Conservation (phyloP, 2,113 vertebrate genomes). For the Ranitomeya variabilis region DNA sequence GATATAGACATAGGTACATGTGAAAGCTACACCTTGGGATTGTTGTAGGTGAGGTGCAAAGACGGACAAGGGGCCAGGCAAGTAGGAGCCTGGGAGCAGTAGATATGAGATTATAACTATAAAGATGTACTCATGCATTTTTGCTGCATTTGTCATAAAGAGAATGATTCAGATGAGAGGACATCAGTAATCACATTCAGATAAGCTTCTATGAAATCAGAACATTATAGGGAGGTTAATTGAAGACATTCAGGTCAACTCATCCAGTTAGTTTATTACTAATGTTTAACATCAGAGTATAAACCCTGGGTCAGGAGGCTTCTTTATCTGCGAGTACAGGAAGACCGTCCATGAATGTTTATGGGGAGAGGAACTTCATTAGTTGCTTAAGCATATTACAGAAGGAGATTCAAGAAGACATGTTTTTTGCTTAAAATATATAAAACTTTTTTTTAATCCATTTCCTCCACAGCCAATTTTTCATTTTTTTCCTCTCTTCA, state of each 20-base stretch:
- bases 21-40: no score
- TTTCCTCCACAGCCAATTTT: no score
- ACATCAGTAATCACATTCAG: background rate
- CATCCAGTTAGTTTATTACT: background rate
- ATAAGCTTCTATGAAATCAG: conserved; percentile 15
- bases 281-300: background rate
- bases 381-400: background rate
- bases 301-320: background rate
- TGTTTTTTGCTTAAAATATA: background rate
- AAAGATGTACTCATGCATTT: background rate
- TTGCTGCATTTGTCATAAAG: background rate
- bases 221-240: conserved; percentile 36
- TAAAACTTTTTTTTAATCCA: background rate
- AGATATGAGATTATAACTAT: no score
- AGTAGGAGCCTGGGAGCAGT: no score
- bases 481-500: no score
- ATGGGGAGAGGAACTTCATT: background rate
- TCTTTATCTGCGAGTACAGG: background rate
- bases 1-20: no score
- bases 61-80: no score
- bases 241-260: conserved; percentile 17
- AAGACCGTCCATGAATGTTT: background rate
- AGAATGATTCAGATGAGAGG: background rate
- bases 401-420: background rate
- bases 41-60: no score